Percentiles rank a stretch among this genome's conserved stretches.
These are phyloP conservation scores for Phocoena sinus DNA, from an alignment of 2,113 vertebrate genomes.

Conservation along the genomic window DNA sequence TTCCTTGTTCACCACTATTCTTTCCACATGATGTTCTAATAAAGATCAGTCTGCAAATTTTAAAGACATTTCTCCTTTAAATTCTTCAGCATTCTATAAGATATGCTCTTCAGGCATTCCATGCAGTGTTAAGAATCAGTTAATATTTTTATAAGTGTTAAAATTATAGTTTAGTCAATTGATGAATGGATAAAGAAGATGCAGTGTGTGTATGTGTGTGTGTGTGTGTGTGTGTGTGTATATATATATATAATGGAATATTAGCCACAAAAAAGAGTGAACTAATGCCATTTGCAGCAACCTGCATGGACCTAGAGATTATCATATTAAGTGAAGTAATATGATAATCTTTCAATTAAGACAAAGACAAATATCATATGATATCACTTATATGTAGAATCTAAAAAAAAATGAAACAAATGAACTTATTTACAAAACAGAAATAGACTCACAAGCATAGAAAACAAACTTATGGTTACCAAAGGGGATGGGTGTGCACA, in stretches of 20 bases:
- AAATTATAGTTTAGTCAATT: background rate
- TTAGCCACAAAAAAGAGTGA: background rate
- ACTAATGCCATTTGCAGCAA: background rate
- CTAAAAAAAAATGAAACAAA: no score
- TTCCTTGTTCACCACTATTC: background rate
- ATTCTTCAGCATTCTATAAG: background rate
- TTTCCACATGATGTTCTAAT: background rate
- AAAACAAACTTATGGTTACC: no score
- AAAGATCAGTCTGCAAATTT: background rate
- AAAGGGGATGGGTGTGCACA: no score
- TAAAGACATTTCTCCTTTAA: background rate
- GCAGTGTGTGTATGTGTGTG: no score
- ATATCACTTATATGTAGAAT: no score
- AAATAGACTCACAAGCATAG: no score
- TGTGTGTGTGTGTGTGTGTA: no score
- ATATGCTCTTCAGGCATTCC: background rate
- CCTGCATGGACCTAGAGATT: background rate
- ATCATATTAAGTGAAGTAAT: background rate
- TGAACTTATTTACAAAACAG: no score
- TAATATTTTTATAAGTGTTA: background rate
- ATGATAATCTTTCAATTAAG: background rate
- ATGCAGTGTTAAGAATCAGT: background rate
- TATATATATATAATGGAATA: rapidly evolving
- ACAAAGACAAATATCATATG: background rate
- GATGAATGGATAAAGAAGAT: no score